phyloP scores from a whole-genome alignment of 2,797 vertebrate genomes.

The Sorex maritimensis region DNA sequence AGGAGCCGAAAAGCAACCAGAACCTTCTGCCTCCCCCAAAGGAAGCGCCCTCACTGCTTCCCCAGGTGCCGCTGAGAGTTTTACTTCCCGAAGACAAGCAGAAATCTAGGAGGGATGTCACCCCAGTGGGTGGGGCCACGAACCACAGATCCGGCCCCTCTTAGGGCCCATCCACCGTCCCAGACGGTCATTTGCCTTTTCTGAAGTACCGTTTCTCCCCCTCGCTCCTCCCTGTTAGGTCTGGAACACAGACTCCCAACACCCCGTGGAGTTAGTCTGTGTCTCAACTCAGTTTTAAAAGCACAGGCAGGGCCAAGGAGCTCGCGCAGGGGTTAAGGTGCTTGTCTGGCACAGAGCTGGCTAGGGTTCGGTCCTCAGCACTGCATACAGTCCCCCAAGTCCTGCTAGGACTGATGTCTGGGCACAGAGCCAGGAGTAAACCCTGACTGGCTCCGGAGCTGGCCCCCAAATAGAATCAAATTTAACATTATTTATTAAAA shows the following conservation, averaged over 20 bases:
- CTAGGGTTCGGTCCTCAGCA: too few species aligned
- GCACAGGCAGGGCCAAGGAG: too few species aligned
- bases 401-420: too few species aligned
- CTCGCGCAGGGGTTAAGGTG: too few species aligned
- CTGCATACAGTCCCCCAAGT: too few species aligned
- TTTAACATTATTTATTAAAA: too few species aligned
- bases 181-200: background rate
- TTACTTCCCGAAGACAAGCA: background rate
- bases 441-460: too few species aligned
- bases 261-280: background rate
- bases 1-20: background rate
- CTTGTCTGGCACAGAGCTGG: too few species aligned
- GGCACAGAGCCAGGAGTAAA: too few species aligned
- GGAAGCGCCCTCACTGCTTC: background rate
- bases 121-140: background rate
- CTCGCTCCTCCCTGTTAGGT: background rate
- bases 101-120: background rate
- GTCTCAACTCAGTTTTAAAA: too few species aligned
- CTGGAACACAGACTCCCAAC: background rate
- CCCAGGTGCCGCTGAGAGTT: background rate
- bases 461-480: too few species aligned
- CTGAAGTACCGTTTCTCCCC: background rate
- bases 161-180: background rate
- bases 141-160: background rate
- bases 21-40: too few species aligned